A percentile compares a stretch with the other conserved stretches of the same genome.
Conservation (phyloP, 2,888 invertebrate genomes). For the Agrochola lychnidis region DNA sequence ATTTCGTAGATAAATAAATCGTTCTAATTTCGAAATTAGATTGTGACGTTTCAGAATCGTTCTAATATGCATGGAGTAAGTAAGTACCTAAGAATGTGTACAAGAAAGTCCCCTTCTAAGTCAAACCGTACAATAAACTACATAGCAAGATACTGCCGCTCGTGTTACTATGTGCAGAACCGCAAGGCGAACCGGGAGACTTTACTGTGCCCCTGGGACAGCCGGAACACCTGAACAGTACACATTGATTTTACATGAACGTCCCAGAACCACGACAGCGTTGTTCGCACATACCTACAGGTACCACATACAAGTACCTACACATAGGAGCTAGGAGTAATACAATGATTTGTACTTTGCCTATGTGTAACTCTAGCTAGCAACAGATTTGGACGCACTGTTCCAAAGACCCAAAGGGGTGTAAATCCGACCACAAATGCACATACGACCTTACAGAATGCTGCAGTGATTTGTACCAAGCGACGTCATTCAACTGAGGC, state of each 20-base stretch:
- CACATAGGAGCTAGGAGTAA: conserved; percentile 35
- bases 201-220: conserved; percentile 79
- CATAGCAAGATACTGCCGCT: conserved; percentile 52
- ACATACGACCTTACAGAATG: conserved; percentile 38
- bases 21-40: conserved; percentile 35
- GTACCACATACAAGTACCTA: conserved; percentile 36
- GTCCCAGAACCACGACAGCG: conserved; percentile 58
- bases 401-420: conserved; percentile 26
- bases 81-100: conserved; percentile 38
- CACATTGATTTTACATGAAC: conserved; percentile 74
- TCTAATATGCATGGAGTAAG: conserved; percentile 11
- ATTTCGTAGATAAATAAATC: conserved; percentile 22
- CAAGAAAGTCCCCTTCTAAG: conserved; percentile 50
- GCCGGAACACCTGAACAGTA: conserved; percentile 74
- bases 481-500: conserved; percentile 42
- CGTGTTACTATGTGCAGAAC: conserved; percentile 63
- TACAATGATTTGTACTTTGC: conserved; percentile 63
- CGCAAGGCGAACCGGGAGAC: conserved; percentile 73
- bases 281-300: conserved; percentile 60
- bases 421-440: conserved; percentile 48
- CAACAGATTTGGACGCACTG: conserved; percentile 20
- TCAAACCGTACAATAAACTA: conserved; percentile 64
- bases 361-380: conserved; percentile 22
- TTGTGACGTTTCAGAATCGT: neutral
- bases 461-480: conserved; percentile 38